Percentiles rank a stretch among this genome's conserved stretches.
Evolutionary conservation across 2,888 invertebrate genomes (phyloP).

Genomic region (Tetanocera ferruginea): DNA sequence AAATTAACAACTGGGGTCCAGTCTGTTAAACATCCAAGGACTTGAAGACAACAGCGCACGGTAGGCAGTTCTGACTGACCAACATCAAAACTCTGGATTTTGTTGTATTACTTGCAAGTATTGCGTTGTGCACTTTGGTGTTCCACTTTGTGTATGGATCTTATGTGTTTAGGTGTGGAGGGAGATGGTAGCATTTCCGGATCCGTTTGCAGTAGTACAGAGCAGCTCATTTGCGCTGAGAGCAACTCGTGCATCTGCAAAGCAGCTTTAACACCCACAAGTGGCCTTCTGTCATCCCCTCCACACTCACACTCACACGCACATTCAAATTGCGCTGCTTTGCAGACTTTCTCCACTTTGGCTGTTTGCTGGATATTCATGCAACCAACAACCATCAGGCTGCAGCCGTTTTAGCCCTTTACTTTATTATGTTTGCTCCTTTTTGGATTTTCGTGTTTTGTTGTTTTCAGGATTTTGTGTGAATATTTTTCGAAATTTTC

Average conservation of each 20-base stretch:
- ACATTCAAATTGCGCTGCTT: conserved; percentile 18
- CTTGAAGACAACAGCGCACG: not conserved
- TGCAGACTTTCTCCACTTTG: conserved; percentile 6
- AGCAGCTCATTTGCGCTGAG: conserved; percentile 29
- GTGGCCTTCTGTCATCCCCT: not conserved
- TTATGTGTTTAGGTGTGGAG: not conserved
- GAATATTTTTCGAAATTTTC: conserved; percentile 63
- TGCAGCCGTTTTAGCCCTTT: not conserved
- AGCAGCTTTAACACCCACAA: not conserved
- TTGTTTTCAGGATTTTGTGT: conserved; percentile 39
- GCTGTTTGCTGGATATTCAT: not conserved
- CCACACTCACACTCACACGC: not conserved
- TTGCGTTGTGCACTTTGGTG: not conserved
- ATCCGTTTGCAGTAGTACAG: conserved; percentile 47
- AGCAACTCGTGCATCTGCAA: conserved; percentile 14
- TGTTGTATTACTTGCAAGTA: not conserved
- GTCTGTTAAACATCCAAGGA: not conserved
- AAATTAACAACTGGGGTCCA: not conserved
- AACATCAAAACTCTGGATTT: not conserved
- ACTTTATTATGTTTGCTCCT: not conserved
- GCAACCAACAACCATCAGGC: not conserved
- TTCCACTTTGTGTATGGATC: not conserved
- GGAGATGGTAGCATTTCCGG: conserved; percentile 51
- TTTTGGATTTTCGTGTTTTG: not conserved
- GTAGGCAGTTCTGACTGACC: not conserved